Evolutionary conservation across 2,797 vertebrate species (phyloP), one percentile per base, ranked within the genome.

Genomic region (Chiloscyllium punctatum): DNA sequence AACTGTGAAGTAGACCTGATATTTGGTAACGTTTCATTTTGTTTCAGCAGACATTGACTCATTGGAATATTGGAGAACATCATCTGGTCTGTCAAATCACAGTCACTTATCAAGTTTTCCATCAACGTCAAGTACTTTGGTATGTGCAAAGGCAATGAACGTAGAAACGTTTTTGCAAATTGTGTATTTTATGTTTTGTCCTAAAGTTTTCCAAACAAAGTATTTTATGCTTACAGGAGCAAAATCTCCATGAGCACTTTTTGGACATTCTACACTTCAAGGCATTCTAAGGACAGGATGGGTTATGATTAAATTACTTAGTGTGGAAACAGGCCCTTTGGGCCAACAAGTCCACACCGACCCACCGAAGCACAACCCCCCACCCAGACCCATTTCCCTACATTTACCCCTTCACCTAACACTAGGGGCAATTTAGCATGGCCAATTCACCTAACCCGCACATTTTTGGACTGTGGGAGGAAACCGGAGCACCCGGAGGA

Each of bases 61-160:
- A 6, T 95, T 98, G 96, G 98, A 97, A 96, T 96, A 98, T 96
- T 99, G 98, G 98, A 98, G 97, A 96, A 96, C 96, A 51, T 96
- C 97, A 11, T 96, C 97, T 11, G 97, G 97, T 69, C 96, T 97
- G 57, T 94, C 96, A 82, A 97, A 96, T 96, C 98, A 97, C 2
- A 97, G 97, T 96, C 97, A 96, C 96, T 97, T 98, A 88, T 98
- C 98, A 87, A 97, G 97, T 96, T 99, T 99, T 90, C 97, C 98
- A 27, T 99, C 98, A 96, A 99, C 99, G 37, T 98, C 98, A 96
- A 99, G 99, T 97, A 99, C 99, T 57, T 96, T 98, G 98, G 99
- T 99, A 97, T 98, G 97, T 97, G 90, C 9, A 13, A 66, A 95
- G 66, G 5, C 74, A 91, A 84, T 79, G 94, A 96, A 95, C 87